phyloP scores from a whole-genome alignment of 2,113 vertebrate genomes.

The Dendropsophus ebraccatus region DNA sequence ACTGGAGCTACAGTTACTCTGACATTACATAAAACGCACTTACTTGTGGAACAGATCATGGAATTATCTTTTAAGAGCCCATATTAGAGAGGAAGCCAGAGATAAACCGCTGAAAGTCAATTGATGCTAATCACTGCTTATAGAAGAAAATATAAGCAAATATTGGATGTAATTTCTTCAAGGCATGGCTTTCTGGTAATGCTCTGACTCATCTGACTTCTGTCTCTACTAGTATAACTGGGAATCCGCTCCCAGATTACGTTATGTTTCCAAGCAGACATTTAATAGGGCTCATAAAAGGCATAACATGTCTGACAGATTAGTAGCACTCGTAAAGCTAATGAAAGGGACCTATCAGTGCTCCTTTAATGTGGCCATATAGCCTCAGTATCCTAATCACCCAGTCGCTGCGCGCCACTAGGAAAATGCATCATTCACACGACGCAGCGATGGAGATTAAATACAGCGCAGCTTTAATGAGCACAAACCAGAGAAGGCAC shows the following conservation, averaged over 20 bases:
- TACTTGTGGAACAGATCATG: not conserved
- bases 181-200: not conserved
- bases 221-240: not conserved
- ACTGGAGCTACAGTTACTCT: not conserved
- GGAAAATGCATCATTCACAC: slow-evolving; percentile 29
- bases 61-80: not conserved
- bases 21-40: not conserved
- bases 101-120: not conserved
- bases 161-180: not conserved
- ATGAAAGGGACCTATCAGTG: slow-evolving; percentile 29
- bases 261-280: slow-evolving; percentile 40
- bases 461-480: not conserved
- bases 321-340: slow-evolving; percentile 37
- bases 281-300: slow-evolving; percentile 52
- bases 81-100: not conserved
- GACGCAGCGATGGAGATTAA: not conserved
- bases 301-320: slow-evolving; percentile 48
- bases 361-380: slow-evolving; percentile 5
- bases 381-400: slow-evolving; percentile 6
- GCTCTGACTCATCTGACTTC: not conserved
- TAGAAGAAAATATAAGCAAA: not conserved
- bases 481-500: not conserved
- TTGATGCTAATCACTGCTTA: not conserved
- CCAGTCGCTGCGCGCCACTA: not conserved
- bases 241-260: slow-evolving; percentile 17